Evolutionary conservation across 2,797 vertebrate genomes (phyloP).

Genomic region (Ambastaia sidthimunki): DNA sequence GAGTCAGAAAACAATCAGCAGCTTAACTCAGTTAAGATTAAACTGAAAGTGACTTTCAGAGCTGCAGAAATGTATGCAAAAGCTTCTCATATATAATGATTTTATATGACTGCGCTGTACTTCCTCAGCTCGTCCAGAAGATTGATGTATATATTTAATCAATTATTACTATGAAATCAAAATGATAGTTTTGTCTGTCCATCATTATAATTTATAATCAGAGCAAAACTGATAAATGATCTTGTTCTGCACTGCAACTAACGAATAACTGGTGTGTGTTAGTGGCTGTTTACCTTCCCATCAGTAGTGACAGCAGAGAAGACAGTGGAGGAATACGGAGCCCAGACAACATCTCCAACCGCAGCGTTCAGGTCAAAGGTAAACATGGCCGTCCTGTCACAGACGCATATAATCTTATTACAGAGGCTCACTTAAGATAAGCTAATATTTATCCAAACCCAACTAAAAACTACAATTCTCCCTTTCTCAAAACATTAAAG

Average conservation of each 20-base stretch:
- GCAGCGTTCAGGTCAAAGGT: slow-evolving; percentile 86
- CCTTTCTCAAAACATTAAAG: too few relatives aligned
- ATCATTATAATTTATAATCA: too few relatives aligned
- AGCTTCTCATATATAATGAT: not conserved
- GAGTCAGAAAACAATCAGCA: not conserved
- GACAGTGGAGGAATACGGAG: slow-evolving; percentile 91
- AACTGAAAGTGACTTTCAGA: not conserved
- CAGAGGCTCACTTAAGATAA: not conserved
- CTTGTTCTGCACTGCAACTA: too few relatives aligned
- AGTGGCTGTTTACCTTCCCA: slow-evolving; percentile 77
- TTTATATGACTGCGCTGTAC: too few relatives aligned
- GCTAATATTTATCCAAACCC: not conserved
- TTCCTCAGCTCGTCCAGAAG: too few relatives aligned
- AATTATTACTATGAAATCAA: too few relatives aligned
- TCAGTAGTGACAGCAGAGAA: slow-evolving; percentile 88
- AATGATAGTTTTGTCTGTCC: too few relatives aligned
- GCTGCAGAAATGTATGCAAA: not conserved
- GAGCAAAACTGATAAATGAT: too few relatives aligned
- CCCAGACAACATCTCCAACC: slow-evolving; percentile 90
- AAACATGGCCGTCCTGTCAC: slow-evolving; percentile 86
- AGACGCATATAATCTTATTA: too few relatives aligned
- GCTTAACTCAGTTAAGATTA: not conserved
- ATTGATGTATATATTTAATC: too few relatives aligned
- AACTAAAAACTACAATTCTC: too few relatives aligned
- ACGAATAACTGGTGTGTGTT: too few relatives aligned